Base-by-base conservation (phyloP, 1,140 invertebrate genomes). In the Apis florea region DNA sequence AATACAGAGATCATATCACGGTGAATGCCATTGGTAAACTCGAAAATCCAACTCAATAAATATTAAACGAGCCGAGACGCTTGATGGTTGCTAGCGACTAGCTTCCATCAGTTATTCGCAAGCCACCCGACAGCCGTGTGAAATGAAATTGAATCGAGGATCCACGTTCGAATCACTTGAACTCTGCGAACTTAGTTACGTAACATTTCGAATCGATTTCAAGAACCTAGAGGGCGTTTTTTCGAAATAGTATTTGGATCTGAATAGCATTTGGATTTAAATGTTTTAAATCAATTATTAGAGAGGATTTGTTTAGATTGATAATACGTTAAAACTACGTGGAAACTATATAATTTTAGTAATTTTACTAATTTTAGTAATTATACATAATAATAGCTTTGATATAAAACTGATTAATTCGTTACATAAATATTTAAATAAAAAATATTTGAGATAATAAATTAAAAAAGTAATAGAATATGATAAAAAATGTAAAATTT, bases 81-180 rank as follows among this genome's bases (percentile, higher is more conserved):
- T 61, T 51, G 72, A 74, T 74, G 72, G 72, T 47, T 51, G 47
- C 31, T 69, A 69, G 53, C 24, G 59, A 75, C 73, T 63, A 64
- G 24, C 47, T 67, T 24, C 61, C 63, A 69, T 77, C 53, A 58
- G 75, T 77, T 77, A 77, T 58, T 77, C 64, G 75, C 75, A 40
- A 69, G 31, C 53, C 64, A 68, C 49, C 75, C 53, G 75, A 77
- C 75, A 77, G 75, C 75, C 66, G 75, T 56, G 64, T 53, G 64
- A 77, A 77, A 77, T 77, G 64, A 68, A 77, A 77, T 77, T 77
- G 75, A 77, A 77, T 77, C 64, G 75, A 64, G 64, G 64, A 69
- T 68, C 74, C 64, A 54, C 21, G 15, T 24, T 68, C 74, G 40
- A 66, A 26, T 53, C 54, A 58, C 26, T 21, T 49, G 31, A 67